These are phyloP conservation scores for Ornithorhynchus anatinus DNA, from an alignment of 2,113 vertebrate species.

Conservation along the genomic window DNA sequence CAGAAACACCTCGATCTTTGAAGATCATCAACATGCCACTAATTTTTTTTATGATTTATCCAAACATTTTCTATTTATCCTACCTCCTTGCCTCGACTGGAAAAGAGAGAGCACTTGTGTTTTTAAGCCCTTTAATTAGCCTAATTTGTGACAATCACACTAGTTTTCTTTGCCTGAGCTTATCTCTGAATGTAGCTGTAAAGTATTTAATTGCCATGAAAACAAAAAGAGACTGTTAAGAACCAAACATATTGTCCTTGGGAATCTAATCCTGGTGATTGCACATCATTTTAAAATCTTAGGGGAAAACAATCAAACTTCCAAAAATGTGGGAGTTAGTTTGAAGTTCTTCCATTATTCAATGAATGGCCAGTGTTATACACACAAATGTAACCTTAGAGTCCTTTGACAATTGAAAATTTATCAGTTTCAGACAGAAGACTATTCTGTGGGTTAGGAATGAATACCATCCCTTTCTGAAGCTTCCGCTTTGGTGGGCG, in stretches of 20 bases:
- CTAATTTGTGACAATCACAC: constrained; percentile 17
- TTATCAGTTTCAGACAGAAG: not conserved
- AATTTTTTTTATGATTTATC: not conserved
- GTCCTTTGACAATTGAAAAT: not conserved
- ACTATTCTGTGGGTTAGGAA: constrained; percentile 13
- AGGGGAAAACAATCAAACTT: not conserved
- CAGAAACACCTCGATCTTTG: too few species aligned
- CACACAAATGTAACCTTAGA: not conserved
- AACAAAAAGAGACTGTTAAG: constrained; percentile 1
- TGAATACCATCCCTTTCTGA: not conserved
- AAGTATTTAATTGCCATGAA: constrained; percentile 15
- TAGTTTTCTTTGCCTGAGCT: not conserved
- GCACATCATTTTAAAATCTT: not conserved
- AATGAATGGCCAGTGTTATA: not conserved
- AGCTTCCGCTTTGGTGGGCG: not conserved
- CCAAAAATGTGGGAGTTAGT: not conserved
- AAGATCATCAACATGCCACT: too few species aligned
- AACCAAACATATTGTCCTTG: not conserved
- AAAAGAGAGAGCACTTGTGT: not conserved
- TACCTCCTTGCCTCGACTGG: not conserved
- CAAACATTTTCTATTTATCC: not conserved
- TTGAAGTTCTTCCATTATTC: not conserved
- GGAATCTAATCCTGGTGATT: not conserved
- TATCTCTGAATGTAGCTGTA: not conserved
- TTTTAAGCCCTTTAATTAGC: not conserved